Conservation (phyloP, 1,140 invertebrate genomes). For the Protaetia brevitarsis region DNA sequence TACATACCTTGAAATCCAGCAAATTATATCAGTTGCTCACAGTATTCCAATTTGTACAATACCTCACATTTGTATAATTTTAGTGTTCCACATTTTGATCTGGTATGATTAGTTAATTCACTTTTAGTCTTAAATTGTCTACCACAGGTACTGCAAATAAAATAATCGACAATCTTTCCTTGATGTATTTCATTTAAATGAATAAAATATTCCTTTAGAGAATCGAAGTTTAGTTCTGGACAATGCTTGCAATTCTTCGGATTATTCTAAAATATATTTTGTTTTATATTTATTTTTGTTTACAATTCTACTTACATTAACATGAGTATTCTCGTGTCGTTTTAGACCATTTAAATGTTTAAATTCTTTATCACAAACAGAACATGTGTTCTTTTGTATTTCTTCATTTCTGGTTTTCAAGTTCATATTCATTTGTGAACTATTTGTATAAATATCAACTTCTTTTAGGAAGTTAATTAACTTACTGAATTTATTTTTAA, state of each 20-base stretch:
- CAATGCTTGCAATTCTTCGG: conserved; percentile 36
- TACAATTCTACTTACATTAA: not conserved
- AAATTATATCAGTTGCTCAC: not conserved
- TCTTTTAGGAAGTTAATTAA: no score
- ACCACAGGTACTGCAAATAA: conserved; percentile 46
- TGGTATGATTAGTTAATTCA: conserved; percentile 43
- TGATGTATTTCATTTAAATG: conserved; percentile 39
- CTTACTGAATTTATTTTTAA: no score
- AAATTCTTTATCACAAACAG: no score
- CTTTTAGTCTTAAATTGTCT: conserved; percentile 45
- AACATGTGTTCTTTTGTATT: no score
- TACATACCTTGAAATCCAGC: conserved; percentile 39
- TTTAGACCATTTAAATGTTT: not conserved
- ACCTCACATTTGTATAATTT: conserved; percentile 40
- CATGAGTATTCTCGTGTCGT: not conserved
- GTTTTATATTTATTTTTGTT: not conserved
- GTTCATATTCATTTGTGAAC: no score
- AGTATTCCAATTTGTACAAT: not conserved
- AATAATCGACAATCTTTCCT: conserved; percentile 32
- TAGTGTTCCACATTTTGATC: conserved; percentile 47
- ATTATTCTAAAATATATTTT: not conserved
- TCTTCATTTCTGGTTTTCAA: no score
- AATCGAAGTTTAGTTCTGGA: conserved; percentile 21
- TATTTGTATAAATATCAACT: no score
- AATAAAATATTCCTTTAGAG: conserved; percentile 34